Conservation (phyloP, 2,888 invertebrate species). For the Lycaena phlaeas region DNA sequence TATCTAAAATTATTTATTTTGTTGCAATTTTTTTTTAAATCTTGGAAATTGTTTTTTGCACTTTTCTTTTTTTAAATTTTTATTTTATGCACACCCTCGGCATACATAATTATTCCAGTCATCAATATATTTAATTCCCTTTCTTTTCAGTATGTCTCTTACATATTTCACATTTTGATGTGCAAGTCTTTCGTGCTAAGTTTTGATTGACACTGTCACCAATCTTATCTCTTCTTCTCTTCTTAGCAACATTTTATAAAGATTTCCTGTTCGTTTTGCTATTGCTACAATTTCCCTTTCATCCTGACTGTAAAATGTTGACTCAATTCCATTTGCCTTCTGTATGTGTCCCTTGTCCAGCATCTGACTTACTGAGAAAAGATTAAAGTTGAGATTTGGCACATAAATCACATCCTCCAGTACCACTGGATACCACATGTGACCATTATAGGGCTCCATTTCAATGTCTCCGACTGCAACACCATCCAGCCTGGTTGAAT, state of each 20-base stretch:
- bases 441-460: neutral
- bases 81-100: too few relatives aligned
- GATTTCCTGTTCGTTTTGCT: neutral
- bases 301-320: neutral
- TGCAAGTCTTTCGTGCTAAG: neutral
- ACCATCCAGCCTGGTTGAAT: conserved; percentile 20
- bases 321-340: neutral
- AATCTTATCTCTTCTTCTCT: neutral
- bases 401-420: neutral
- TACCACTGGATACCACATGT: neutral
- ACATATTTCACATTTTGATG: neutral
- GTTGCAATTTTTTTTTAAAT: too few relatives aligned
- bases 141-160: neutral
- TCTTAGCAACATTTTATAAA: neutral
- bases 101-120: neutral
- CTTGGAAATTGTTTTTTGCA: too few relatives aligned
- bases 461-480: neutral
- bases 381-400: neutral
- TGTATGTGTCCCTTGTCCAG: neutral
- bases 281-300: neutral
- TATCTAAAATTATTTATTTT: too few relatives aligned
- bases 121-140: neutral
- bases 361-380: neutral
- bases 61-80: too few relatives aligned
- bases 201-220: neutral